Percentiles rank a stretch among this genome's conserved stretches.
These are phyloP conservation scores for Chaetorhynchus papuensis DNA, from an alignment of 2,113 vertebrate genomes.

Conservation along the genomic window DNA sequence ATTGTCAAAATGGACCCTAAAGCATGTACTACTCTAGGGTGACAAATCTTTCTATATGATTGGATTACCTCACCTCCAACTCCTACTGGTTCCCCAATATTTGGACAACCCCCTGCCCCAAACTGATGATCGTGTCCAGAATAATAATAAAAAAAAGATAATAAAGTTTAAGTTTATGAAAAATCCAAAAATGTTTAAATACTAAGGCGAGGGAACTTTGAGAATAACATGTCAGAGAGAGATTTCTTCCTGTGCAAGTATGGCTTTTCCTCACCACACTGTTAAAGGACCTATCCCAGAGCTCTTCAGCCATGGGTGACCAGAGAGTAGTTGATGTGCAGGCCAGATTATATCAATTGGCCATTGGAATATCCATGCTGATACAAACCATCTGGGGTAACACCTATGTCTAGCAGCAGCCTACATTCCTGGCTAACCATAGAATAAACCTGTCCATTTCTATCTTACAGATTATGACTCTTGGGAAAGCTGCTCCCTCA, in stretches of 20 bases:
- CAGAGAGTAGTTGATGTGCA: neutral
- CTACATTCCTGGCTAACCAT: neutral
- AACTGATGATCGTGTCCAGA: neutral
- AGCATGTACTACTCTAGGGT: neutral
- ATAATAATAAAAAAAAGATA: neutral
- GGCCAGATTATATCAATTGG: neutral
- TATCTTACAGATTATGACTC: neutral
- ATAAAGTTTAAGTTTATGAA: neutral
- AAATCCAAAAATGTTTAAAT: neutral
- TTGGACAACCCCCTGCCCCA: accelerated
- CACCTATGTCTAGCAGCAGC: neutral
- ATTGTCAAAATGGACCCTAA: neutral
- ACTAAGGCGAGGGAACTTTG: neutral
- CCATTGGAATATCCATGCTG: neutral
- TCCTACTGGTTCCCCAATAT: neutral
- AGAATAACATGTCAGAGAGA: neutral
- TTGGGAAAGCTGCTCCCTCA: neutral
- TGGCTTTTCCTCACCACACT: neutral
- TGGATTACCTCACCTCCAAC: neutral
- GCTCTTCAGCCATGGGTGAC: neutral
- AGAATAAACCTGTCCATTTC: neutral
- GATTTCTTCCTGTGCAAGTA: neutral
- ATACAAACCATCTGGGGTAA: neutral
- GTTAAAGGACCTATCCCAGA: neutral
- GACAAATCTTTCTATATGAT: neutral